phyloP scores from a whole-genome alignment of 37 sponge, comb jelly and placozoan genomes.

The Ianthella basta region DNA sequence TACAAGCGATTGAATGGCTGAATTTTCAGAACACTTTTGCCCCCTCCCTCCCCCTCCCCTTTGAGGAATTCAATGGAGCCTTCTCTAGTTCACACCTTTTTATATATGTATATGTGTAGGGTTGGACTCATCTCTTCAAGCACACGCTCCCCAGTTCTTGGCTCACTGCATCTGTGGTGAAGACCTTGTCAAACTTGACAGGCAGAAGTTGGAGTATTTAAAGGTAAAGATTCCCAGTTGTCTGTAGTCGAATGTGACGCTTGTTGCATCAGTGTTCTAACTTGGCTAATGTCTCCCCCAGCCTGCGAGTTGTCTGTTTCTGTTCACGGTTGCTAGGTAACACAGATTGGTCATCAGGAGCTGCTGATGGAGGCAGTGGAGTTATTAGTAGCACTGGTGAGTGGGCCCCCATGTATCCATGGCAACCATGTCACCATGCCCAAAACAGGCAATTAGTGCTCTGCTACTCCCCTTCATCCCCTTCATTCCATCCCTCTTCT shows the following conservation, averaged over 20 bases:
- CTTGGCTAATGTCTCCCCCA: too few relatives aligned
- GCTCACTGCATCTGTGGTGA: constrained; percentile 72
- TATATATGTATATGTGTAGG: too few relatives aligned
- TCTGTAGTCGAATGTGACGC: background rate
- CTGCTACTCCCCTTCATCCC: too few relatives aligned
- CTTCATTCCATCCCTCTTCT: too few relatives aligned
- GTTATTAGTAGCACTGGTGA: constrained; percentile 50
- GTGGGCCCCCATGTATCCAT: background rate
- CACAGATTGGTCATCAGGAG: constrained; percentile 75
- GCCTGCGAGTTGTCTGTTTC: too few relatives aligned
- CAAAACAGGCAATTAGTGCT: background rate
- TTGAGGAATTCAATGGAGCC: too few relatives aligned
- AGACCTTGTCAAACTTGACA: constrained; percentile 59
- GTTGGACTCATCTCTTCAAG: constrained; percentile 35
- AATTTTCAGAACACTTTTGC: too few relatives aligned
- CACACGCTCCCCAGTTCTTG: constrained; percentile 59
- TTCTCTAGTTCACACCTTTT: too few relatives aligned
- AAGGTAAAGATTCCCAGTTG: constrained; percentile 27
- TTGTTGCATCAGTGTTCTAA: too few relatives aligned
- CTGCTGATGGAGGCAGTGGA: constrained; percentile 72
- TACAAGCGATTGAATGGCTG: too few relatives aligned
- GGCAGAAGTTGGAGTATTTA: constrained; percentile 63
- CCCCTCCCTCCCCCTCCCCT: too few relatives aligned
- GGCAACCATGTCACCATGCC: background rate
- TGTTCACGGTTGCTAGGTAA: constrained; percentile 33